Evolutionary conservation across 1,140 invertebrate genomes (phyloP), one percentile per base, ranked within the genome.

Genomic region (Ptiloglossa arizonensis): DNA sequence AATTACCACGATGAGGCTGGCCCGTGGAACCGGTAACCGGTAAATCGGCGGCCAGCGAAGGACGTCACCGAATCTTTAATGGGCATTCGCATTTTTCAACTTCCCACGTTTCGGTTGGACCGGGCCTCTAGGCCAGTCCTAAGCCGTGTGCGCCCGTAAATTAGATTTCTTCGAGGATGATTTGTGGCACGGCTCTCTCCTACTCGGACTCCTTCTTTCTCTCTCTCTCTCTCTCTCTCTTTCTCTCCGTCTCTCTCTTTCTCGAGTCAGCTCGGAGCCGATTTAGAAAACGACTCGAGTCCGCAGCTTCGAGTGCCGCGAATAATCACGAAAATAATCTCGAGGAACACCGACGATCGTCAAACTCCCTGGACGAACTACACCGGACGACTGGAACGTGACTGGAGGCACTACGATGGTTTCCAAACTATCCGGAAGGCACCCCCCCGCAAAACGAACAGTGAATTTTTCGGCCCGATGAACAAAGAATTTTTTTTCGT

Each of bases 1-100:
- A 84, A 83, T 83, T 83, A 84, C 67, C 72, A 57, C 67, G 82
- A 80, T 67, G 54, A 62, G 63, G 35, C 50, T 52, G 54, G 29
- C 44, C 5, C 22, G 38, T 24, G 56, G 19, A 85, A 85, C 83
- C 83, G 82, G 82, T 81, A 81, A 85, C 72, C 68, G 72, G 69
- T 80, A 72, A 84, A 83, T 84, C 78, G 82, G 52, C 76, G 78
- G 64, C 24, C 56, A n/a, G 68, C 75, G 64, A 86, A 87, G 38
- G 52, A 73, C 83, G 85, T 75, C 79, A 86, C 79, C 79, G 79
- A 83, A 83, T 81, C 69, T 86, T 82, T 86, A 87, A 87, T 86
- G 70, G 84, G 69, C 56, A 83, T 78, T 87, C 82, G 76, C 82
- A 90, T 90, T 89, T 90, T 89, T 89, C 84, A 89, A 86, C 87